Evolutionary conservation across 1,140 invertebrate species (phyloP).

Genomic region (Hyles euphorbiae): DNA sequence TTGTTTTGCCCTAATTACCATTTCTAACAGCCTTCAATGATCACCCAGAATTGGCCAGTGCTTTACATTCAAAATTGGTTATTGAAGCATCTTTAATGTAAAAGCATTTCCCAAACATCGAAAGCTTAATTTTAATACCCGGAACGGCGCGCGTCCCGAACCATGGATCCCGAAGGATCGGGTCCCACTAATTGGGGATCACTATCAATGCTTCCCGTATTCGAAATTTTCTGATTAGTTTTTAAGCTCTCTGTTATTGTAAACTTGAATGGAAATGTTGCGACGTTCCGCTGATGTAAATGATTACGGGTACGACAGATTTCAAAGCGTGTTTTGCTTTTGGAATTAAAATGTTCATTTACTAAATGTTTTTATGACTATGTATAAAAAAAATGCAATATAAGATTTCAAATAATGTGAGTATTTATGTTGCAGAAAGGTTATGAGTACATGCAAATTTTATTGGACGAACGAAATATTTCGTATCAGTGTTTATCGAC

Average conservation of each 20-base stretch:
- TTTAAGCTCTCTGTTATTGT: constrained; percentile 18
- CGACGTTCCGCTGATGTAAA: constrained; percentile 2
- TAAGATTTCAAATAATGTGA: too few species aligned
- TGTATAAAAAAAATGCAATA: too few species aligned
- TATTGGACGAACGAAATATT: too few species aligned
- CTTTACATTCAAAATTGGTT: not conserved
- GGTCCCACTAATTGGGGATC: constrained; percentile 22
- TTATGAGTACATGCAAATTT: too few species aligned
- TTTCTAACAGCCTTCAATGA: too few species aligned
- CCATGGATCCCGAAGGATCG: constrained; percentile 15
- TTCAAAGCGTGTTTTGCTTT: not conserved
- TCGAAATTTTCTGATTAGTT: constrained; percentile 23
- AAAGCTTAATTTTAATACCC: constrained; percentile 15
- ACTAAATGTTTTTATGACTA: too few species aligned
- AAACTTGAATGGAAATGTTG: constrained; percentile 8
- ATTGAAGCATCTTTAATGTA: not conserved
- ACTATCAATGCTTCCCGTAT: constrained; percentile 11
- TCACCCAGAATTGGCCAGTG: too few species aligned
- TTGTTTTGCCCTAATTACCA: too few species aligned
- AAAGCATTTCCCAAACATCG: not conserved
- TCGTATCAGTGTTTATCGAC: too few species aligned
- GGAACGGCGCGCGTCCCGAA: constrained; percentile 5
- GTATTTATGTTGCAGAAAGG: too few species aligned
- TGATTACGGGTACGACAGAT: not conserved
- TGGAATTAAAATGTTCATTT: too few species aligned